A percentile compares a stretch with the other conserved stretches of the same genome.
Conservation (phyloP, 2,797 vertebrate genomes). For the Pelochelys cantorii region DNA sequence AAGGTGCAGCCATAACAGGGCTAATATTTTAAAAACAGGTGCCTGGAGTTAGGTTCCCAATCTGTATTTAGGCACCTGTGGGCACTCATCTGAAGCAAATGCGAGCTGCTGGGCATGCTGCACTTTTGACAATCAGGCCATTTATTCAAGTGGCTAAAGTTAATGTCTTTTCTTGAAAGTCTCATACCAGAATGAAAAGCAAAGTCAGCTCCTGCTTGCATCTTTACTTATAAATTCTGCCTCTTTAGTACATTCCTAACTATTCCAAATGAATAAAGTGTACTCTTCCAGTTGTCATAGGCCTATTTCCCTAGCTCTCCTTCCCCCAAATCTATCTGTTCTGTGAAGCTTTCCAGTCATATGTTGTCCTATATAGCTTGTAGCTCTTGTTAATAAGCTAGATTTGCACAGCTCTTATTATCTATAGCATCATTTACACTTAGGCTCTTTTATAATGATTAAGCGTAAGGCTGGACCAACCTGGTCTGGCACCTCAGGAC, state of each 20-base stretch:
- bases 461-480: no score
- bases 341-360: neutral
- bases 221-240: neutral
- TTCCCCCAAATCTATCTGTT: neutral
- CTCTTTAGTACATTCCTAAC: neutral
- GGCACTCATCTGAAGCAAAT: neutral
- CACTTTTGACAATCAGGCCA: neutral
- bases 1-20: neutral
- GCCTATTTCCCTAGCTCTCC: neutral
- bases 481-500: no score
- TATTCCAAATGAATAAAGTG: no score
- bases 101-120: neutral
- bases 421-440: fast-evolving
- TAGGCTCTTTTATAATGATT: neutral
- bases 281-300: neutral
- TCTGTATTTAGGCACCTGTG: neutral
- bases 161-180: neutral
- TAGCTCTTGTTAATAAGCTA: neutral
- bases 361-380: neutral
- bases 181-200: neutral
- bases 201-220: neutral
- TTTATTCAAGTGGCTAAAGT: neutral
- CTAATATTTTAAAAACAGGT: neutral
- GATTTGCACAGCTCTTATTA: neutral
- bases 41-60: neutral